Percentiles rank a stretch among this genome's conserved stretches.
phyloP scores from a whole-genome alignment of 1,140 invertebrate species.

The Calliopsis andreniformis region DNA sequence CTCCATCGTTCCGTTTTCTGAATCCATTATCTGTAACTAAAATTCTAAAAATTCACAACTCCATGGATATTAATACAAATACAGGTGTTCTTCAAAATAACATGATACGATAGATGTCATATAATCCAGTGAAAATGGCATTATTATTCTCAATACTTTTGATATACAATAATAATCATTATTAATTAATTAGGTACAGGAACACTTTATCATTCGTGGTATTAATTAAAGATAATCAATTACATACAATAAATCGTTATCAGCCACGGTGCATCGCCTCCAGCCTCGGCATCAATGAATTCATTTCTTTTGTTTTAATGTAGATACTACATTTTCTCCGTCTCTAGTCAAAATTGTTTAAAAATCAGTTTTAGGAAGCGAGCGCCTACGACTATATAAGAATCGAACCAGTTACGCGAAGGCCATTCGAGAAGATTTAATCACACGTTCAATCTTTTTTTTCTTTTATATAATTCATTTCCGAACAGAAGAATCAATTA shows the following conservation, averaged over 20 bases:
- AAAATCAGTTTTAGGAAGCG: slow-evolving; percentile 57
- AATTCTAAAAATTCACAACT: too few relatives aligned
- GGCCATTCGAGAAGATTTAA: slow-evolving; percentile 54
- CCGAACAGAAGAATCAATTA: slow-evolving; percentile 12
- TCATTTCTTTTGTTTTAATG: slow-evolving; percentile 20
- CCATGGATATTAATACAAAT: too few relatives aligned
- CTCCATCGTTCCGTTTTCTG: not conserved
- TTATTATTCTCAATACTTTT: slow-evolving; percentile 80
- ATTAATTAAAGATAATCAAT: slow-evolving; percentile 72
- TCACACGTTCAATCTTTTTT: slow-evolving; percentile 34
- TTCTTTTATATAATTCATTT: slow-evolving; percentile 16
- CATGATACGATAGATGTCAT: slow-evolving; percentile 30
- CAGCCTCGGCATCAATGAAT: slow-evolving; percentile 22
- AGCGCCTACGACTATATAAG: slow-evolving; percentile 38
- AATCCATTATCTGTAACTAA: too few relatives aligned
- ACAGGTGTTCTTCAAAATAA: slow-evolving; percentile 32
- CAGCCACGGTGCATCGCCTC: slow-evolving; percentile 36
- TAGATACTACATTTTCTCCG: slow-evolving; percentile 29
- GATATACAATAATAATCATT: slow-evolving; percentile 79
- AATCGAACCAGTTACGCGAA: slow-evolving; percentile 43
- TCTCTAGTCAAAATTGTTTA: slow-evolving; percentile 46
- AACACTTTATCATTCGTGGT: slow-evolving; percentile 78
- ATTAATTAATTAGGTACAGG: slow-evolving; percentile 79
- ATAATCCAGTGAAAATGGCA: slow-evolving; percentile 78
- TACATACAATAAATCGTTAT: slow-evolving; percentile 60